These are phyloP conservation scores for Callopanchax toddi DNA, from an alignment of 2,113 vertebrate species.

Conservation along the genomic window DNA sequence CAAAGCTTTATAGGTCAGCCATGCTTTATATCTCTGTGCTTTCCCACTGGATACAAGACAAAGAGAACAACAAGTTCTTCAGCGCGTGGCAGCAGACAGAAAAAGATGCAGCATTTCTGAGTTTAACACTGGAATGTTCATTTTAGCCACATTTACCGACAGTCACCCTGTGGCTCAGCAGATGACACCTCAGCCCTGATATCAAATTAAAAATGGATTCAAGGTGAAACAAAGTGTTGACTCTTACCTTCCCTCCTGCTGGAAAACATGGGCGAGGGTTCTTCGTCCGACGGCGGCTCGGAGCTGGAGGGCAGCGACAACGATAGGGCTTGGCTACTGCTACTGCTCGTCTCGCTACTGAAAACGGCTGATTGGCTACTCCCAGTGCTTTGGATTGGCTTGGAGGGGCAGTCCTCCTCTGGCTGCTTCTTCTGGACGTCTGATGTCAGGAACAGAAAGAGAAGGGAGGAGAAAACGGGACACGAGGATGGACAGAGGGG, in stretches of 20 bases:
- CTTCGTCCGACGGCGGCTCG: constrained; percentile 84
- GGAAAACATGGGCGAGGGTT: constrained; percentile 86
- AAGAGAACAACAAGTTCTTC: constrained; percentile 22
- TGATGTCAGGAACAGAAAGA: constrained; percentile 48
- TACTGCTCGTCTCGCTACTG: constrained; percentile 87
- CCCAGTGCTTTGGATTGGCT: constrained; percentile 88
- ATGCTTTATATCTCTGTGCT: constrained; percentile 14
- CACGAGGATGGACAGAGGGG: background rate
- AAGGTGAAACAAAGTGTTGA: too few species aligned
- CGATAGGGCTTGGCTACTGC: constrained; percentile 85
- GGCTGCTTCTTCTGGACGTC: constrained; percentile 95
- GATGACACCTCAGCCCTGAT: too few species aligned
- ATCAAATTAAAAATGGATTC: too few species aligned
- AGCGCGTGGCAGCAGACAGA: constrained; percentile 1
- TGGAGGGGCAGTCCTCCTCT: constrained; percentile 88
- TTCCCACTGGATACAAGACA: constrained; percentile 5
- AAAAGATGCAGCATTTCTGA: background rate
- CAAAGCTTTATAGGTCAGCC: constrained; percentile 11
- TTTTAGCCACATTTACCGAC: background rate
- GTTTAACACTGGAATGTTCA: background rate
- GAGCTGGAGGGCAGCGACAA: constrained; percentile 82
- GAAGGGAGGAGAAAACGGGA: background rate
- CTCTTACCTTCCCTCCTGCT: constrained; percentile 88
- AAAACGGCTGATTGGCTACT: constrained; percentile 89
- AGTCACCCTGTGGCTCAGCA: background rate